A percentile compares a stretch with the other conserved stretches of the same genome.
Evolutionary conservation across 2,797 vertebrate species (phyloP).

Genomic region (Cichlasoma orientale): DNA sequence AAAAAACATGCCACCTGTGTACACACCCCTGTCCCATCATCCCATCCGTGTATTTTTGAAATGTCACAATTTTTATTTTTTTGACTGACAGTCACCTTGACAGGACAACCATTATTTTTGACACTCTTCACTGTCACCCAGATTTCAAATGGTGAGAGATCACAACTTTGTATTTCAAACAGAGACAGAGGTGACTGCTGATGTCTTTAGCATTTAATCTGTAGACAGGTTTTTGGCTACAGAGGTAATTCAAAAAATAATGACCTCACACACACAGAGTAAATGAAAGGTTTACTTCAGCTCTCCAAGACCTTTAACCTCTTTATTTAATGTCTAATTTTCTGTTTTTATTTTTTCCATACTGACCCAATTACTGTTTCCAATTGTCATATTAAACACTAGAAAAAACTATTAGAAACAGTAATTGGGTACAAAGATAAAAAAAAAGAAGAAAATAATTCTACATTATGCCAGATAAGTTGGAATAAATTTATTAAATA

Average conservation of each 20-base stretch:
- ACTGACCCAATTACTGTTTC: no score
- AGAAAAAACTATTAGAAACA: no score
- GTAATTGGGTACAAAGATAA: not conserved
- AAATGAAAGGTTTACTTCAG: not conserved
- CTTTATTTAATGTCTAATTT: not conserved
- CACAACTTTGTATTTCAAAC: not conserved
- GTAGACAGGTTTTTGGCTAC: not conserved
- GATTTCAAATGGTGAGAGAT: not conserved
- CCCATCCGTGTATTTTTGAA: not conserved
- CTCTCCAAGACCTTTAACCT: not conserved
- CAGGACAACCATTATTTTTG: not conserved
- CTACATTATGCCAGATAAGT: not conserved
- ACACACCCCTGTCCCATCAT: not conserved
- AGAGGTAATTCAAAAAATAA: not conserved
- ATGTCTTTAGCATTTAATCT: not conserved
- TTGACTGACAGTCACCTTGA: not conserved
- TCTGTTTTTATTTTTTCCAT: not conserved
- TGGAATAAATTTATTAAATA: no score
- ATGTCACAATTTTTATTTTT: constrained; percentile 1
- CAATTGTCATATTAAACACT: no score
- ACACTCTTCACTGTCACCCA: not conserved
- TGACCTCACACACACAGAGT: not conserved
- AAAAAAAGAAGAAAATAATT: not conserved
- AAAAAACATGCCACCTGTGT: not conserved
- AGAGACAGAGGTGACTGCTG: not conserved